A percentile compares a stretch with the other conserved stretches of the same genome.
phyloP scores from a whole-genome alignment of 2,888 invertebrate genomes.

The Meteorus cinctellus region DNA sequence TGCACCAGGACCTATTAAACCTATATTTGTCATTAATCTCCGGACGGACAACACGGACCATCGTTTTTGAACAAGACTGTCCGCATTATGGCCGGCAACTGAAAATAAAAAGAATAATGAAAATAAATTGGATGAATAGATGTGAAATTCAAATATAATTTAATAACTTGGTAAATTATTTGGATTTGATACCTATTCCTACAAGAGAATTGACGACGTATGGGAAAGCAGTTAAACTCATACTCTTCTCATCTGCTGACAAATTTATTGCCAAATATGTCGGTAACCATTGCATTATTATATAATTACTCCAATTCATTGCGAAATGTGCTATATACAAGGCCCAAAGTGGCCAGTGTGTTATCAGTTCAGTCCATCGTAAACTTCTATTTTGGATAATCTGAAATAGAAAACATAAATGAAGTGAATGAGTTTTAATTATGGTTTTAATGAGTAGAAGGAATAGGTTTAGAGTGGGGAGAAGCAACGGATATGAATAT shows the following conservation, averaged over 20 bases:
- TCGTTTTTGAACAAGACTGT: conserved; percentile 78
- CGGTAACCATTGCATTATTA: conserved; percentile 87
- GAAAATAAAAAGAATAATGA: conserved; percentile 48
- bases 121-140: not conserved
- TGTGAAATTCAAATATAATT: too few relatives aligned
- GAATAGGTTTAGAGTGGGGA: too few relatives aligned
- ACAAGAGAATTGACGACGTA: conserved; percentile 83
- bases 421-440: too few relatives aligned
- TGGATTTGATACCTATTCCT: conserved; percentile 77
- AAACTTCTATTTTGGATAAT: conserved; percentile 75
- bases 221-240: conserved; percentile 84
- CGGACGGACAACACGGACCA: conserved; percentile 82
- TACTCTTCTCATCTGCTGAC: conserved; percentile 80
- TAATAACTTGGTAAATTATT: conserved; percentile 16
- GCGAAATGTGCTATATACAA: conserved; percentile 85
- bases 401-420: conserved; percentile 62
- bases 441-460: too few relatives aligned
- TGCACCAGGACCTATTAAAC: conserved; percentile 82
- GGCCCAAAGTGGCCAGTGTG: conserved; percentile 83
- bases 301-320: conserved; percentile 88
- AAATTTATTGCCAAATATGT: conserved; percentile 81
- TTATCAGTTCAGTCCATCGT: conserved; percentile 80
- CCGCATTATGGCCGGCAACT: conserved; percentile 84
- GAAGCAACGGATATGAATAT: not conserved
- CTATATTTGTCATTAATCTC: conserved; percentile 82